Percentiles rank a stretch among this genome's conserved stretches.
Evolutionary conservation across 2,113 vertebrate species (phyloP).

Genomic region (Toxotes chatareus): DNA sequence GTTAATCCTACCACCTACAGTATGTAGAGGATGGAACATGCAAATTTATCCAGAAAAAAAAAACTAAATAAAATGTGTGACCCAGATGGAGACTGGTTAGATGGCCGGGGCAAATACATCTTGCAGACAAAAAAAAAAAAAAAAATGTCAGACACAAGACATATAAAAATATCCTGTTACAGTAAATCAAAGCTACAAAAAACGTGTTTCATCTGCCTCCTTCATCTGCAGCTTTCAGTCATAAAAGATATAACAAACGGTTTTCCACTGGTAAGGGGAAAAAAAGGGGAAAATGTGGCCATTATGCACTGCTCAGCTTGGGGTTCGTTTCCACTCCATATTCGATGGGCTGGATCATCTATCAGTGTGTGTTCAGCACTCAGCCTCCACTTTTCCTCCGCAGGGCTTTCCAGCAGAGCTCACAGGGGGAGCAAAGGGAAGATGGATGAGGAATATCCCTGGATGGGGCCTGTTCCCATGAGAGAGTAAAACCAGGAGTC

Average conservation of each 20-base stretch:
- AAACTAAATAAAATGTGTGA: not conserved
- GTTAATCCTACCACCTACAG: constrained; percentile 43
- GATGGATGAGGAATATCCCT: constrained; percentile 62
- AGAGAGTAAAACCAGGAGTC: constrained; percentile 34
- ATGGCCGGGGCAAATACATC: not conserved
- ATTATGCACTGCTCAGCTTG: constrained; percentile 9
- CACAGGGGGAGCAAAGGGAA: constrained; percentile 39
- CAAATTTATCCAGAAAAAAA: constrained; percentile 20
- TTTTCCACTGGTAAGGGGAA: constrained; percentile 38
- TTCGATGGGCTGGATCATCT: constrained; percentile 50
- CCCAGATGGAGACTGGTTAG: constrained; percentile 1
- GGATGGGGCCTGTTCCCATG: constrained; percentile 54
- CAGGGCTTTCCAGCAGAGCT: constrained; percentile 59
- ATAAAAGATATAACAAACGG: constrained; percentile 2
- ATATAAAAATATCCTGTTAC: not conserved
- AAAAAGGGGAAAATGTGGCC: constrained; percentile 16
- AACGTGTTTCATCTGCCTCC: not conserved
- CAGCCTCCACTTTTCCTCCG: constrained; percentile 48
- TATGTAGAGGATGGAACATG: constrained; percentile 18
- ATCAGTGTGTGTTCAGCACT: constrained; percentile 58
- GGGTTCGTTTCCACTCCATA: constrained; percentile 32
- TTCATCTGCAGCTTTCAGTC: constrained; percentile 1
- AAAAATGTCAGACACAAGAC: not conserved
- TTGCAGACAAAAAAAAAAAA: not conserved
- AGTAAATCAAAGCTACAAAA: not conserved